These are phyloP conservation scores for Coenobita brevimanus DNA, from an alignment of 1,140 invertebrate species.

Conservation along the genomic window DNA sequence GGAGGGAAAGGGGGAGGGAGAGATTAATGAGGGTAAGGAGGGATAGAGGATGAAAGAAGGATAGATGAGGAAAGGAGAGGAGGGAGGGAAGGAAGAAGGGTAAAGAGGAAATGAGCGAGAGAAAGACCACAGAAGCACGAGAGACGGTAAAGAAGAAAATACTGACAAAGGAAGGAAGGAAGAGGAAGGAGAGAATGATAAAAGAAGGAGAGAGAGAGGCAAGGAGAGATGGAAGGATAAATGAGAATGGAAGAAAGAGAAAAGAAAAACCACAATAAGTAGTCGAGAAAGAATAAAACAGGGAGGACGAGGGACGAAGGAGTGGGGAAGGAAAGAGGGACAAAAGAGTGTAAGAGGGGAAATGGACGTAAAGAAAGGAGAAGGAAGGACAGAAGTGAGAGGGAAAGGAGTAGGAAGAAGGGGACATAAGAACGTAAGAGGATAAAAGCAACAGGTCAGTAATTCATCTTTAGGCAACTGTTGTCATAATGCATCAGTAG, in stretches of 20 bases:
- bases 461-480: too few species aligned
- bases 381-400: not conserved
- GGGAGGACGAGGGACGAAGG: not conserved
- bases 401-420: not conserved
- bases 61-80: not conserved
- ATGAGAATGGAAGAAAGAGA: not conserved
- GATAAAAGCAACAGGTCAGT: not conserved
- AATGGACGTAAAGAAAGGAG: not conserved
- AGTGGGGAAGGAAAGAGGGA: not conserved
- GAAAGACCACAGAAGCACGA: not conserved
- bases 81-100: not conserved
- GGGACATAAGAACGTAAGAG: not conserved
- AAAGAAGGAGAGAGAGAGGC: not conserved
- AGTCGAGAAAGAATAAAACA: not conserved
- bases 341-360: not conserved
- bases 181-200: not conserved
- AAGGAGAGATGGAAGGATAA: not conserved
- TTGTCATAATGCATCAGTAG: too few species aligned
- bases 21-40: not conserved
- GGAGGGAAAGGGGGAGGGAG: not conserved
- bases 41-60: not conserved
- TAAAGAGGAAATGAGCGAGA: not conserved
- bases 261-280: not conserved
- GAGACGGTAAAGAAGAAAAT: not conserved
- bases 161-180: not conserved